phyloP scores from a whole-genome alignment of 2,888 invertebrate species.

The Meandrusa payeni region DNA sequence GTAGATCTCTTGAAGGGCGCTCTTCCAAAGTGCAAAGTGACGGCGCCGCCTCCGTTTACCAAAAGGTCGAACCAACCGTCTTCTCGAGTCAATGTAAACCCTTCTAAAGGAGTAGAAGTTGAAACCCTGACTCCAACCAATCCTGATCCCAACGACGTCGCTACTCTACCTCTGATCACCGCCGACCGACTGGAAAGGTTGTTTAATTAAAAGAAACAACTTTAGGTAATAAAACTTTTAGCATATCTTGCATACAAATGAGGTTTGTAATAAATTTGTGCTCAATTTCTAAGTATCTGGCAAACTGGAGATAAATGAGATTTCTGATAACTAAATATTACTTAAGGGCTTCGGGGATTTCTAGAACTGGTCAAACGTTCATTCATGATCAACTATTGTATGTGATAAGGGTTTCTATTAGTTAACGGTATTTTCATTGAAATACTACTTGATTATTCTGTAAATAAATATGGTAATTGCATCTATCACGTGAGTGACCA shows the following conservation, averaged over 20 bases:
- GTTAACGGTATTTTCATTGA: too few species aligned
- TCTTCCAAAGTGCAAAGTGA: slow-evolving; percentile 96
- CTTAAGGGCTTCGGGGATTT: slow-evolving; percentile 7
- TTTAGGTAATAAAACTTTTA: background rate
- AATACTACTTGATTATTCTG: slow-evolving; percentile 2
- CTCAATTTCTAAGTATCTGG: background rate
- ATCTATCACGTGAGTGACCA: background rate
- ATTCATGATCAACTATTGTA: background rate
- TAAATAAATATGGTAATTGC: too few species aligned
- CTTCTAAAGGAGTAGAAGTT: slow-evolving; percentile 96
- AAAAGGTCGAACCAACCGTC: slow-evolving; percentile 98
- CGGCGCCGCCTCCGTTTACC: slow-evolving; percentile 99
- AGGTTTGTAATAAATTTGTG: slow-evolving; percentile 9
- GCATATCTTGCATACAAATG: background rate
- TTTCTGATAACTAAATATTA: slow-evolving; percentile 13
- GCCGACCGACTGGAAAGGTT: slow-evolving; percentile 93
- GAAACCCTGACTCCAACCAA: slow-evolving; percentile 97
- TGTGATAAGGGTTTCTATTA: slow-evolving; percentile 10
- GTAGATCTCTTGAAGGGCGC: slow-evolving; percentile 94
- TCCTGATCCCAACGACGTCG: slow-evolving; percentile 94
- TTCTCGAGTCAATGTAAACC: slow-evolving; percentile 95
- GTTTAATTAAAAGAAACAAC: slow-evolving; percentile 21
- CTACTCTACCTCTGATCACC: slow-evolving; percentile 96
- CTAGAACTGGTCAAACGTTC: slow-evolving; percentile 7
- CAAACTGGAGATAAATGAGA: slow-evolving; percentile 2